Conservation (phyloP, 2,797 vertebrate genomes). For the Gobio occitaniae region DNA sequence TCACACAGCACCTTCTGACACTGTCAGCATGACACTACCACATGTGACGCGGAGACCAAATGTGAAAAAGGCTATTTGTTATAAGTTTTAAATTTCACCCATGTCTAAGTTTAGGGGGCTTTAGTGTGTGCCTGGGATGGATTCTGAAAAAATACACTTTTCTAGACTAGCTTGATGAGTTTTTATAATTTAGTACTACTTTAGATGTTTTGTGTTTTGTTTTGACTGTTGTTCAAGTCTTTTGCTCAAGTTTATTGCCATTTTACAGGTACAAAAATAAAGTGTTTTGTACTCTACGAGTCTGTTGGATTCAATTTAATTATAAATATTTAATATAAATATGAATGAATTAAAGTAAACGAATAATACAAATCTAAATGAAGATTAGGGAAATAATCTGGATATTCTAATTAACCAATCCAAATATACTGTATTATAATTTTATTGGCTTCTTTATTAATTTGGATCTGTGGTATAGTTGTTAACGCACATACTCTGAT, state of each 20-base stretch:
- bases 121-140: background rate
- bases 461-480: background rate
- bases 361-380: background rate
- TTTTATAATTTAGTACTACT: background rate
- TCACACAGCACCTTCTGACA: slow-evolving; percentile 8
- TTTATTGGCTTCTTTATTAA: background rate
- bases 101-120: background rate
- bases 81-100: background rate
- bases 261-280: background rate
- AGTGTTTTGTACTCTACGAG: background rate
- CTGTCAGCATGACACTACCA: background rate
- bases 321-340: background rate
- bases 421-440: background rate
- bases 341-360: background rate
- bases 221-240: background rate
- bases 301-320: background rate
- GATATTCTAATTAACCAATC: background rate
- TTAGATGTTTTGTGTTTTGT: background rate
- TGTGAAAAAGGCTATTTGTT: background rate
- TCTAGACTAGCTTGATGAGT: background rate
- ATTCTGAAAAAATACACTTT: background rate
- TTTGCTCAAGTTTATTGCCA: background rate
- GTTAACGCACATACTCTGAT: background rate
- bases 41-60: background rate
- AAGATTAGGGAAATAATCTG: background rate